A percentile compares a stretch with the other conserved stretches of the same genome.
Evolutionary conservation across 2,113 vertebrate species (phyloP).

Genomic region (Thamnaconus septentrionalis): DNA sequence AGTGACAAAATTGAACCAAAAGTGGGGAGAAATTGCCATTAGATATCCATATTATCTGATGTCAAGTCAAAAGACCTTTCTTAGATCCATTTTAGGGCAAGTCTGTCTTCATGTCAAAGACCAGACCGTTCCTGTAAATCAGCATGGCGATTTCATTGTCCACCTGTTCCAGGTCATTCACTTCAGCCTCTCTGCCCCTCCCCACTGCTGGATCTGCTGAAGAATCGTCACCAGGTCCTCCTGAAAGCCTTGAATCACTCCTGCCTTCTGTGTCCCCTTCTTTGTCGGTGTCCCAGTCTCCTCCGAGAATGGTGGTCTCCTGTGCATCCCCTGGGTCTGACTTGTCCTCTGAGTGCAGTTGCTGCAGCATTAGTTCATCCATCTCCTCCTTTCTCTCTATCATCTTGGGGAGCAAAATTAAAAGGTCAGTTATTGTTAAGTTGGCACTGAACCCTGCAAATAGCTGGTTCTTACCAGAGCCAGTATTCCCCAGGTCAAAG

Average conservation of each 20-base stretch:
- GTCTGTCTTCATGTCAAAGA: slow-evolving; percentile 63
- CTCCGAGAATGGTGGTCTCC: background rate
- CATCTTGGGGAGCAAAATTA: slow-evolving; percentile 30
- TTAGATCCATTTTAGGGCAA: slow-evolving; percentile 16
- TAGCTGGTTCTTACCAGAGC: no score
- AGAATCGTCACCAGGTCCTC: slow-evolving; percentile 11
- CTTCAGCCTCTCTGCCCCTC: slow-evolving; percentile 13
- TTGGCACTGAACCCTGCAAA: no score
- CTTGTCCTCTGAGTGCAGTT: slow-evolving; percentile 17
- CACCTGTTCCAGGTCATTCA: slow-evolving; percentile 25
- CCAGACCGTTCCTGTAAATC: slow-evolving; percentile 67
- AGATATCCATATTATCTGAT: no score
- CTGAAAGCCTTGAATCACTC: slow-evolving; percentile 3
- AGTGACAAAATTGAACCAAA: no score
- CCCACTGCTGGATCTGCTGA: slow-evolving; percentile 31
- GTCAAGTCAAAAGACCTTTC: background rate
- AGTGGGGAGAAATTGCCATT: no score
- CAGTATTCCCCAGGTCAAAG: no score
- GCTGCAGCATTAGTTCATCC: slow-evolving; percentile 42
- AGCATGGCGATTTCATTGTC: slow-evolving; percentile 47
- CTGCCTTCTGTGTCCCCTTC: slow-evolving; percentile 12
- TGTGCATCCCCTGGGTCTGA: slow-evolving; percentile 3
- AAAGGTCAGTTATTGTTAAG: background rate
- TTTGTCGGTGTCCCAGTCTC: background rate
- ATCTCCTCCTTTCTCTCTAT: slow-evolving; percentile 56